A percentile compares a stretch with the other conserved stretches of the same genome.
These are phyloP conservation scores for Arge pagana DNA, from an alignment of 2,888 invertebrate genomes.

Conservation along the genomic window DNA sequence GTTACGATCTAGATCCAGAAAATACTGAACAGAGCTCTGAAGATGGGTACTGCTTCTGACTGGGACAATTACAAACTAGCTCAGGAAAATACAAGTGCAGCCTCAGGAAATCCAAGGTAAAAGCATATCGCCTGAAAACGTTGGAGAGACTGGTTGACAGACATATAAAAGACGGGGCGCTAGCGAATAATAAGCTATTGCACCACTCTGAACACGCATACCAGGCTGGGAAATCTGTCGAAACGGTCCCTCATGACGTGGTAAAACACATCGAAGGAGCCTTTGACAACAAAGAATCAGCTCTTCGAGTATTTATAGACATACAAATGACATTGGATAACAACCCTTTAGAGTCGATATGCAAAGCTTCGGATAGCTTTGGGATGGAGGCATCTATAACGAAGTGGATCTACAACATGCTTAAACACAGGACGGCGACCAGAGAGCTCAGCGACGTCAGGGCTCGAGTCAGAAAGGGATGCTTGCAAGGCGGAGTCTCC, in stretches of 20 bases:
- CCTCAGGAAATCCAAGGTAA: slow-evolving; percentile 18
- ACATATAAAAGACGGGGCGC: slow-evolving; percentile 12
- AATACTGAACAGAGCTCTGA: neutral
- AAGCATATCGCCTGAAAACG: slow-evolving; percentile 19
- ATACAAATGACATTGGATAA: slow-evolving; percentile 27
- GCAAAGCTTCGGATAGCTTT: neutral
- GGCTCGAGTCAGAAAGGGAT: slow-evolving; percentile 29
- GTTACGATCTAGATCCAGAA: neutral
- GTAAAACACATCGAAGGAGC: neutral
- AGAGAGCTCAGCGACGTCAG: neutral
- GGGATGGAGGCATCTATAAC: neutral
- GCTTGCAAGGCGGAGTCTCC: slow-evolving; percentile 42
- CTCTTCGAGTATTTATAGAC: slow-evolving; percentile 25
- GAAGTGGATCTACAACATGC: slow-evolving; percentile 1
- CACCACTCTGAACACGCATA: slow-evolving; percentile 25
- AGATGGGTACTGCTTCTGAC: neutral
- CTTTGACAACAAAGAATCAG: neutral
- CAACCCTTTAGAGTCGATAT: slow-evolving; percentile 19
- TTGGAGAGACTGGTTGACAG: slow-evolving; percentile 28
- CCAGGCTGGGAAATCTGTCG: slow-evolving; percentile 15
- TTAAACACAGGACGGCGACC: neutral
- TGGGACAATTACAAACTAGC: too few relatives aligned
- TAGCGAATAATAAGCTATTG: neutral
- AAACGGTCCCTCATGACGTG: neutral
- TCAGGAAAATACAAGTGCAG: slow-evolving; percentile 6